phyloP scores from a whole-genome alignment of 2,797 vertebrate species.

The Danio jaintianensis region DNA sequence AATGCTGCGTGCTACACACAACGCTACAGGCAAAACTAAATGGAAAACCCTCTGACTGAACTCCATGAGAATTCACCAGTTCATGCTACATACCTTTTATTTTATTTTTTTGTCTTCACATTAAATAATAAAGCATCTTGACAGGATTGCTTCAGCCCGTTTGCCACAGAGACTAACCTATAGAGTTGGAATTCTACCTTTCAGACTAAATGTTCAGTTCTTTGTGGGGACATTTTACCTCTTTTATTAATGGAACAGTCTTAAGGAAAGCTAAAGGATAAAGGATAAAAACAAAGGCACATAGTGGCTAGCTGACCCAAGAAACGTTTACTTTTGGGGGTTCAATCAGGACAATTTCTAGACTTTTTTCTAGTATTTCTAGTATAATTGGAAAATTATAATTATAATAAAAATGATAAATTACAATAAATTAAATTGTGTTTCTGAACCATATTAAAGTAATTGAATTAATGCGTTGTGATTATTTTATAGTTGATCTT shows the following conservation, averaged over 20 bases:
- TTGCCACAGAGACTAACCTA: not conserved
- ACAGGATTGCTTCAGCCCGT: not conserved
- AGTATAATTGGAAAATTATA: too few species aligned
- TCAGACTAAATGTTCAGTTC: not conserved
- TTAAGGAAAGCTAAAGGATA: too few species aligned
- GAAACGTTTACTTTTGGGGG: too few species aligned
- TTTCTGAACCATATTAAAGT: too few species aligned
- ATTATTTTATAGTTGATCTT: too few species aligned
- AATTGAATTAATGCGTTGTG: too few species aligned
- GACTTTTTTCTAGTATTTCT: too few species aligned
- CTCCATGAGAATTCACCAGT: not conserved
- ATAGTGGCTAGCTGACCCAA: not conserved
- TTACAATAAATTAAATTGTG: too few species aligned
- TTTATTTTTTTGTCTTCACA: constrained; percentile 8
- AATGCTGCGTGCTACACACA: constrained; percentile 31
- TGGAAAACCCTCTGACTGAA: constrained; percentile 3
- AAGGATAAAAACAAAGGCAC: not conserved
- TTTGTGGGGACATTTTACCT: not conserved
- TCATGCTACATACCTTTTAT: not conserved
- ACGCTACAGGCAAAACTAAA: constrained; percentile 35
- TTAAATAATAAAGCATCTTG: constrained; percentile 18
- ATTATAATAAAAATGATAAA: too few species aligned
- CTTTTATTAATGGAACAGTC: not conserved
- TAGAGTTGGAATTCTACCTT: not conserved
- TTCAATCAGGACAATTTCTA: too few species aligned